A percentile compares a stretch with the other conserved stretches of the same genome.
Conservation (phyloP, 1,140 invertebrate genomes). For the Thaumatotibia leucotreta region DNA sequence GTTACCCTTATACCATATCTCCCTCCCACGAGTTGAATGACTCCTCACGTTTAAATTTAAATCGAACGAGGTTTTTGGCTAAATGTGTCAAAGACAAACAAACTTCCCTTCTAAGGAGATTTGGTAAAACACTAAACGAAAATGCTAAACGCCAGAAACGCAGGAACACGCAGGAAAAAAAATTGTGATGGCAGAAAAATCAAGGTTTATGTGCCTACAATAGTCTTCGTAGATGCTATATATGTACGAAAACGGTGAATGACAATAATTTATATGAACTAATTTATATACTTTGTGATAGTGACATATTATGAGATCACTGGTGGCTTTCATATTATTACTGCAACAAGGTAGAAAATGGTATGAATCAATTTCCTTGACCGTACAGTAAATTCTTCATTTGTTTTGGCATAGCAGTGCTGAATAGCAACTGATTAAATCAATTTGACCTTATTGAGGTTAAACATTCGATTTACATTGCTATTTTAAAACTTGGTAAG, state of each 20-base stretch:
- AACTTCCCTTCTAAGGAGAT: neutral
- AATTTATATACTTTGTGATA: no score
- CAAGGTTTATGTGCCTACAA: no score
- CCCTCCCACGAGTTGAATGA: neutral
- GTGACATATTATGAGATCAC: no score
- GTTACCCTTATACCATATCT: neutral
- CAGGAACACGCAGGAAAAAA: no score
- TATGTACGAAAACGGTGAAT: no score
- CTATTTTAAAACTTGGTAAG: slow-evolving; percentile 7
- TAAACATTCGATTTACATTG: neutral
- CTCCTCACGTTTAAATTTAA: no score
- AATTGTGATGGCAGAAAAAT: no score
- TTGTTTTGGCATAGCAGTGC: neutral
- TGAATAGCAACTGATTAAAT: slow-evolving; percentile 6
- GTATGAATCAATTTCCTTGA: neutral
- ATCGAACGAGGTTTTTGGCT: neutral
- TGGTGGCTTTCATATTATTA: no score
- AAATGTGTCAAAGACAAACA: neutral
- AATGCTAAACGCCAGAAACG: neutral
- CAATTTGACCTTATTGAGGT: slow-evolving; percentile 13
- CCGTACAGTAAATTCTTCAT: neutral
- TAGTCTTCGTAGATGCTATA: no score
- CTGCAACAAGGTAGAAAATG: no score
- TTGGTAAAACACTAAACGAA: neutral
- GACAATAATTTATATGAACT: no score